Conservation (phyloP, 2,888 invertebrate genomes). For the Agrochola lychnidis region DNA sequence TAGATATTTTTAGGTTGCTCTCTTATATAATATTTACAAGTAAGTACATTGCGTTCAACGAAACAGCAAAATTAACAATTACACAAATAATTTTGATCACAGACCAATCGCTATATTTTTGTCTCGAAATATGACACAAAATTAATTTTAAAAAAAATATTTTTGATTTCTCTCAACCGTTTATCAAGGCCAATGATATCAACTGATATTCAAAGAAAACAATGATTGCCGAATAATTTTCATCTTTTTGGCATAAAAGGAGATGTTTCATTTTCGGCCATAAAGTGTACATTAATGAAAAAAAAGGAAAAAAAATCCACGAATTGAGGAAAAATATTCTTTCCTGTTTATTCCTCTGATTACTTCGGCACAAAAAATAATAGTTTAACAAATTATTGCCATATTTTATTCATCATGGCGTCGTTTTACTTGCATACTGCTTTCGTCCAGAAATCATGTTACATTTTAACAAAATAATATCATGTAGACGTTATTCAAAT, state of each 20-base stretch:
- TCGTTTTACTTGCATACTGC: too few relatives aligned
- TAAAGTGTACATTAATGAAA: too few relatives aligned
- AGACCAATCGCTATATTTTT: conserved; percentile 65
- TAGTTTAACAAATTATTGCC: too few relatives aligned
- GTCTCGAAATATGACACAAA: conserved; percentile 36
- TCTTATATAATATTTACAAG: conserved; percentile 60
- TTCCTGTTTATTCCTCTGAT: too few relatives aligned
- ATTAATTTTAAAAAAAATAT: not conserved
- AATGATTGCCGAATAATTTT: not conserved
- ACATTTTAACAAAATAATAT: too few relatives aligned
- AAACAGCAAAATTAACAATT: conserved; percentile 52
- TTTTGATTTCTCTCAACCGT: conserved; percentile 2
- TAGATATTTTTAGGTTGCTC: conserved; percentile 12
- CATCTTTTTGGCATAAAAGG: conserved; percentile 11
- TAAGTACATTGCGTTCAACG: conserved; percentile 61
- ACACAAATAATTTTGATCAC: conserved; percentile 73
- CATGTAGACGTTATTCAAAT: too few relatives aligned
- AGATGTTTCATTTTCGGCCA: too few relatives aligned
- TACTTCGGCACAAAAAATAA: too few relatives aligned
- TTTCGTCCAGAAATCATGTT: too few relatives aligned
- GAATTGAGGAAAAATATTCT: too few relatives aligned
- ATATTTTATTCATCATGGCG: too few relatives aligned
- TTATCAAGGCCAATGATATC: not conserved
- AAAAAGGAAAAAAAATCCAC: too few relatives aligned
- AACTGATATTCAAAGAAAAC: conserved; percentile 2